Evolutionary conservation across 1,140 invertebrate genomes (phyloP).

Genomic region (Hylaeus volcanicus): DNA sequence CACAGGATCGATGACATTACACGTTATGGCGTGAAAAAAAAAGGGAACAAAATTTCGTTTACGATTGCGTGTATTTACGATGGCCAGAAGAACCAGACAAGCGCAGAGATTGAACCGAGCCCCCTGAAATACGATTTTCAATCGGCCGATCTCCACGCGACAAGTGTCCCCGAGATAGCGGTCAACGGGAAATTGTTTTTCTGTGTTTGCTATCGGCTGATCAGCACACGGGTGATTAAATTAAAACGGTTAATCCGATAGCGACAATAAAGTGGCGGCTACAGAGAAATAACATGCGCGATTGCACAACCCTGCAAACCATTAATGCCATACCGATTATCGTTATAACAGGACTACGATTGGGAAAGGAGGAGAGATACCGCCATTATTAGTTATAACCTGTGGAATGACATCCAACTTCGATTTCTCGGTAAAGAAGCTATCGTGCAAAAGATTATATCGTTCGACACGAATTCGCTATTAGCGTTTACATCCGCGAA

Average conservation of each 20-base stretch:
- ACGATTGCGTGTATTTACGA: neutral
- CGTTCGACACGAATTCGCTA: conserved; percentile 32
- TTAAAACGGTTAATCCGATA: conserved; percentile 72
- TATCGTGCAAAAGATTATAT: conserved; percentile 35
- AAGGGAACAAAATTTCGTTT: neutral
- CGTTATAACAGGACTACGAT: conserved; percentile 33
- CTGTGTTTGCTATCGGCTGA: conserved; percentile 68
- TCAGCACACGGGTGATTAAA: conserved; percentile 69
- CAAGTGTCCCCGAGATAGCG: conserved; percentile 66
- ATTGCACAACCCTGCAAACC: conserved; percentile 58
- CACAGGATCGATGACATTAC: neutral
- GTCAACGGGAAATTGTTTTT: conserved; percentile 71
- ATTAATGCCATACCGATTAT: conserved; percentile 57
- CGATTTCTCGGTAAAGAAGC: conserved; percentile 5
- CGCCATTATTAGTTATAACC: conserved; percentile 52
- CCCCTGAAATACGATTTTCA: conserved; percentile 53
- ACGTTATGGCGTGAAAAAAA: neutral
- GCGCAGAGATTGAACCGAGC: conserved; percentile 26
- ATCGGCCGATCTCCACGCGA: conserved; percentile 54
- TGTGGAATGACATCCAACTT: conserved; percentile 39
- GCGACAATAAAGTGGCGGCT: conserved; percentile 67
- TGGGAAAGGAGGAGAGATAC: conserved; percentile 44
- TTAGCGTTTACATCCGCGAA: conserved; percentile 10
- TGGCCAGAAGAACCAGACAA: neutral
- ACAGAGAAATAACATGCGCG: conserved; percentile 63